These are phyloP conservation scores for Choristoneura rosaceana DNA, from an alignment of 2,888 invertebrate species.

Conservation along the genomic window DNA sequence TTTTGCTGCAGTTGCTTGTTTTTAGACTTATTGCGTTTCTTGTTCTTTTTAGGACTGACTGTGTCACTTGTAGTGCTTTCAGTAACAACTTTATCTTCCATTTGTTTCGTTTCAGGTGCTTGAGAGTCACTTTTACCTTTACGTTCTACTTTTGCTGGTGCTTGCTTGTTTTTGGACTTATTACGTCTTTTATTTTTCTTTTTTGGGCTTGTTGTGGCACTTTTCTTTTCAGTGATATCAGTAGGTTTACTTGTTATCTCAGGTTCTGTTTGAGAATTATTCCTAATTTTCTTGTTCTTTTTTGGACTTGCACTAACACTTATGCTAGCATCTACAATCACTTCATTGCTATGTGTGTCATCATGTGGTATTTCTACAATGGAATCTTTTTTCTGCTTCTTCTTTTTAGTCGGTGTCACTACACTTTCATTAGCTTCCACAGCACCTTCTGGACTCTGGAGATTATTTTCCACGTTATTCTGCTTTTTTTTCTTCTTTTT, in stretches of 20 bases:
- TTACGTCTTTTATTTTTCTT: conserved; percentile 40
- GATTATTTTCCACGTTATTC: conserved; percentile 14
- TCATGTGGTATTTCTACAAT: conserved; percentile 13
- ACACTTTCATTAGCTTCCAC: conserved; percentile 13
- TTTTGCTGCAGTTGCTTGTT: not conserved
- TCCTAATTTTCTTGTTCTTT: conserved; percentile 36
- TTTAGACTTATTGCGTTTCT: conserved; percentile 33
- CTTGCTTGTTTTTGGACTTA: conserved; percentile 16
- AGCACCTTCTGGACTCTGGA: conserved; percentile 8
- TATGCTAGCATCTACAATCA: not conserved
- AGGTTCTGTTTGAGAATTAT: conserved; percentile 11
- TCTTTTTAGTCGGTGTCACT: conserved; percentile 15
- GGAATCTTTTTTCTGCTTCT: conserved; percentile 44
- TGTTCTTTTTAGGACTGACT: conserved; percentile 31
- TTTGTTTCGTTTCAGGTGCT: not conserved
- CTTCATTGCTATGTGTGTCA: not conserved
- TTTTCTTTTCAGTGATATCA: conserved; percentile 9
- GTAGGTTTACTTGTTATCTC: not conserved
- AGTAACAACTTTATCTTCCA: not conserved
- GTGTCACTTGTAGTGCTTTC: conserved; percentile 12
- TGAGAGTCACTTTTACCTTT: not conserved
- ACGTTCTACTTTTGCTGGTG: not conserved
- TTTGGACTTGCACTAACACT: conserved; percentile 4
- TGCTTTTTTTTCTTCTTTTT: conserved; percentile 38
- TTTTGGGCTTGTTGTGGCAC: conserved; percentile 3